Evolutionary conservation across 2,113 vertebrate species (phyloP).

Genomic region (Malurus alboscapulatus): DNA sequence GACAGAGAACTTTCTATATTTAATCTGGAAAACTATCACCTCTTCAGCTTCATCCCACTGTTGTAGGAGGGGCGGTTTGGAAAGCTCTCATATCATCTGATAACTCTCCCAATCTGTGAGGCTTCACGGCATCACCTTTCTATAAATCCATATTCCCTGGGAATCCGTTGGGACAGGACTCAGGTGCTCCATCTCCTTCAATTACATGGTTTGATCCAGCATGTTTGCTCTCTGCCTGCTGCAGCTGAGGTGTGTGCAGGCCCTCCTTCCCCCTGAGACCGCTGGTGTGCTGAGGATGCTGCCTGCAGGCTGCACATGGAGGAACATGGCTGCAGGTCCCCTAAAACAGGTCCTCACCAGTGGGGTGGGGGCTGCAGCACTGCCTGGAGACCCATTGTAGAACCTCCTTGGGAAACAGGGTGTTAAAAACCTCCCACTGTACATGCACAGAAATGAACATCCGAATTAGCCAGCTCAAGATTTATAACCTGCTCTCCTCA

Average conservation of each 20-base stretch:
- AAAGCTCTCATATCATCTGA: neutral
- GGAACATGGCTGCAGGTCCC: neutral
- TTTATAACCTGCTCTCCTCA: neutral
- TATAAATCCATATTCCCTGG: neutral
- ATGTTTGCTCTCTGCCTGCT: neutral
- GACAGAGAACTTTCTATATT: neutral
- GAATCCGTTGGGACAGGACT: neutral
- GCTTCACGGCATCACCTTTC: neutral
- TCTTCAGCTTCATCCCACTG: neutral
- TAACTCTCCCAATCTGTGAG: neutral
- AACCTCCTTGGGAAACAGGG: neutral
- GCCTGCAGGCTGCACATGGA: neutral
- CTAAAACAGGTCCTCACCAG: neutral
- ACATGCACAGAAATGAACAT: fast-evolving
- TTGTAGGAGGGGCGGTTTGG: neutral
- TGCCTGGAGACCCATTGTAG: neutral
- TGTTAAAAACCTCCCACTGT: neutral
- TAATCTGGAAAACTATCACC: neutral
- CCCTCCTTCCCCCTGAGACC: neutral
- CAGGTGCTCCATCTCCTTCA: constrained; percentile 26
- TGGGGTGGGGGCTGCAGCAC: neutral
- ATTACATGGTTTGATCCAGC: neutral
- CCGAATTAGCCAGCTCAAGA: neutral
- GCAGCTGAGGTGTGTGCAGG: neutral
- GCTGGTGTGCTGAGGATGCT: neutral